Conservation (phyloP, 2,888 invertebrate species). For the Cristatella mucedo region DNA sequence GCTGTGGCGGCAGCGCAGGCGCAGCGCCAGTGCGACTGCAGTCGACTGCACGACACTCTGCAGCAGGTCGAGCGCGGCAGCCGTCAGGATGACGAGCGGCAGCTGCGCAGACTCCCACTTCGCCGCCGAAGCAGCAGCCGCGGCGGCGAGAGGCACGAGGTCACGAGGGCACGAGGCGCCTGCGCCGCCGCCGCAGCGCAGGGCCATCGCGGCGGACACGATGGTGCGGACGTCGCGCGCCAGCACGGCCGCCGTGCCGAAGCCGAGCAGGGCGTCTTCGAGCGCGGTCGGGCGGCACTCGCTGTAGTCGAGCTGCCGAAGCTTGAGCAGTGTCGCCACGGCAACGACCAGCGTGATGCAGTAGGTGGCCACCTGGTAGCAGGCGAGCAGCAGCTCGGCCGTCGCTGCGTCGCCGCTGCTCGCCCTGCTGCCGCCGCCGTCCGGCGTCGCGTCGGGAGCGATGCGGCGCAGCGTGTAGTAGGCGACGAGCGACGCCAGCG, state of each 20-base stretch:
- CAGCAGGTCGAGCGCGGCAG: constrained; percentile 65
- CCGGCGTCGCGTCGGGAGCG: constrained; percentile 48
- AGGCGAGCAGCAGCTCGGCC: constrained; percentile 73
- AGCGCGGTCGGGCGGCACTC: constrained; percentile 16
- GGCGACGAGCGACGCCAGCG: constrained; percentile 55
- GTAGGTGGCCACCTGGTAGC: constrained; percentile 71
- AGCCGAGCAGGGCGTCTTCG: constrained; percentile 51
- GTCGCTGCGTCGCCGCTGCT: constrained; percentile 51
- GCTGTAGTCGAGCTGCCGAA: constrained; percentile 44
- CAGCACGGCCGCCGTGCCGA: constrained; percentile 80
- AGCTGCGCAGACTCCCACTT: too few relatives aligned
- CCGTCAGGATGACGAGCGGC: constrained; percentile 75
- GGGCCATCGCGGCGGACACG: constrained; percentile 67
- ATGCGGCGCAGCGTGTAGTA: constrained; percentile 88
- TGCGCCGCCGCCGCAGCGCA: constrained; percentile 60
- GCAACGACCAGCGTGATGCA: constrained; percentile 70
- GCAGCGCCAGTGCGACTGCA: constrained; percentile 79
- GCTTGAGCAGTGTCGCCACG: constrained; percentile 63
- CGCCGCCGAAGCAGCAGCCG: too few relatives aligned
- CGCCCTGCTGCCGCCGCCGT: too few relatives aligned
- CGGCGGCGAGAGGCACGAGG: too few relatives aligned
- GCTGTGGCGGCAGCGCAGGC: constrained; percentile 62
- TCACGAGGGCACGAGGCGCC: too few relatives aligned
- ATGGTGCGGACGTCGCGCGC: constrained; percentile 80
- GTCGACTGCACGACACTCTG: constrained; percentile 84